These are phyloP conservation scores for Tetrapedia diversipes DNA, from an alignment of 2,888 invertebrate genomes.

Conservation along the genomic window DNA sequence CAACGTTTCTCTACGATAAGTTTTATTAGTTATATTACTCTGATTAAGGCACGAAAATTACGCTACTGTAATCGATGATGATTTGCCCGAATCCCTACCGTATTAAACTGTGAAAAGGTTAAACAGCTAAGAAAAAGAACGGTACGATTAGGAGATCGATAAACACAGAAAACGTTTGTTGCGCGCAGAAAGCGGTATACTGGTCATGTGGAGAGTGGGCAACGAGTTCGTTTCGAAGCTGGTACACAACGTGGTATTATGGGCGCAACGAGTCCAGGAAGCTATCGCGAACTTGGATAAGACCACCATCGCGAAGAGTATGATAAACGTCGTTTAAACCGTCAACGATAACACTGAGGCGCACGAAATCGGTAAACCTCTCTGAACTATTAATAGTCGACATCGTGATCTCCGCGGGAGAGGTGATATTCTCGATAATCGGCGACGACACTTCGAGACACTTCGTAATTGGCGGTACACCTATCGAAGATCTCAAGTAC, in stretches of 20 bases:
- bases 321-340: no score
- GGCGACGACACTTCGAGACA: constrained; percentile 84
- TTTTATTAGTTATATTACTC: no score
- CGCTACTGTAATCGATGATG: no score
- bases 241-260: constrained; percentile 85
- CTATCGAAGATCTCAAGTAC: constrained; percentile 84
- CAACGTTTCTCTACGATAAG: no score
- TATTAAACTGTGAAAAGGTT: no score
- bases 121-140: no score
- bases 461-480: constrained; percentile 84
- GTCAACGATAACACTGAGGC: accelerated
- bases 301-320: no score
- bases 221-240: constrained; percentile 82
- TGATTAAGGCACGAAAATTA: no score
- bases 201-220: constrained; percentile 86
- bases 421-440: constrained; percentile 85
- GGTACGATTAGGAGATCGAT: no score
- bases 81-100: no score
- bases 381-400: constrained; percentile 82
- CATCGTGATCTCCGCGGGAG: constrained; percentile 85
- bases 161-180: neutral
- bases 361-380: neutral
- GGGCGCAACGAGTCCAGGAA: constrained; percentile 85
- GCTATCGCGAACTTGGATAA: constrained; percentile 82
- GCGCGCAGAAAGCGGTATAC: constrained; percentile 83